Evolutionary conservation across 2,797 vertebrate genomes (phyloP), one percentile per base, ranked within the genome.

Genomic region (Ficedula albicollis): DNA sequence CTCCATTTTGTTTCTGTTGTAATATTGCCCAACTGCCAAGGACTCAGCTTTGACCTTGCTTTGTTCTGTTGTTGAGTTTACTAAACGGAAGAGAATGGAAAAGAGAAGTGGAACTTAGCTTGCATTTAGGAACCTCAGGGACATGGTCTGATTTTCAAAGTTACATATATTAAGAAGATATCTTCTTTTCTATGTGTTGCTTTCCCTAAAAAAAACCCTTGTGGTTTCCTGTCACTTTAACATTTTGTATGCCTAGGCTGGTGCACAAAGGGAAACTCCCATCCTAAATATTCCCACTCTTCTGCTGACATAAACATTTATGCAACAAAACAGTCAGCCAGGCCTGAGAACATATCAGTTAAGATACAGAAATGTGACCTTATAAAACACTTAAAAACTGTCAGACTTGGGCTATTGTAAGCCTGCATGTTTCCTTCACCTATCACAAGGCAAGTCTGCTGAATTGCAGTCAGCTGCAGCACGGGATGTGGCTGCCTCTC

Each of bases 181-280:
- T 39, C 44, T 82, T 72, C 13, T 72, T 68, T 90, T 16, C 51
- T 66, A 12, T 15, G 6, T 41, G 23, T 32, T 75, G 5, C 3
- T 90, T 82, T 66, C 13, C 1, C 15, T 29, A 30, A 63, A 73
- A 73, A 78, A 30, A 29, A 14, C 0, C 0, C 3, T 0, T 1
- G 3, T 78, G 17, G 5, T 81, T 87, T 95, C 74, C 48, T 69
- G 16, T 36, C 25, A 43, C 13, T 74, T 78, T 46, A 63, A 68
- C 60, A 26, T 46, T 81, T 36, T 73, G 1, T 62, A 26, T 69
- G 36, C 16, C 30, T 41, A 26, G 4, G 3, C 4, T 39, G 14
- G 16, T 66, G 18, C 16, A 77, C 25, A 69, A 34, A 69, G 22
- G 32, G 25, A 84, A 84, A 34, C 12, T 46, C 10, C 26, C 26